phyloP scores from a whole-genome alignment of 2,888 invertebrate genomes.

The Melangyna quadrimaculata region DNA sequence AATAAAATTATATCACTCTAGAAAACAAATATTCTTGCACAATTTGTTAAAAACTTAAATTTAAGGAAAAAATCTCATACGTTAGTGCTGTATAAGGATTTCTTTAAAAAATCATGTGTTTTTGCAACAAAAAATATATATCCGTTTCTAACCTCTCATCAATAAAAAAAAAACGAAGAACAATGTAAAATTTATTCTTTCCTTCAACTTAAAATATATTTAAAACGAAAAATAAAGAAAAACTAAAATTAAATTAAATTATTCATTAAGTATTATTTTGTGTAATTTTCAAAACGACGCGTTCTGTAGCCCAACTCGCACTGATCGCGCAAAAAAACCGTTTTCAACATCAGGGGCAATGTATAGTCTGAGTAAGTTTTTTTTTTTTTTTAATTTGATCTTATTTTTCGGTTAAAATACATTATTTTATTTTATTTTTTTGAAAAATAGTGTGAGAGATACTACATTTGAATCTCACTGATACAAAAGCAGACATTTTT shows the following conservation, averaged over 20 bases:
- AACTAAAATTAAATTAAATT: conserved; percentile 23
- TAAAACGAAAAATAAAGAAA: not conserved
- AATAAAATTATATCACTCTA: conserved; percentile 37
- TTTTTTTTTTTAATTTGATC: conserved; percentile 49
- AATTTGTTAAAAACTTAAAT: conserved; percentile 15
- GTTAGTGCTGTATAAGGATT: conserved; percentile 34
- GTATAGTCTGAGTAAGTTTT: conserved; percentile 39
- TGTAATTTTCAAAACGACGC: conserved; percentile 77
- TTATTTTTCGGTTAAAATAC: conserved; percentile 65
- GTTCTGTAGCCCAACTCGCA: conserved; percentile 81
- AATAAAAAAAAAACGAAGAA: not conserved
- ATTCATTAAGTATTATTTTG: conserved; percentile 47
- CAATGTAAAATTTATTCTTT: conserved; percentile 26
- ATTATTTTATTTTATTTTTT: conserved; percentile 11
- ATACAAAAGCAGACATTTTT: conserved; percentile 41
- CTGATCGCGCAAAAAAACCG: conserved; percentile 79
- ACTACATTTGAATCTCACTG: conserved; percentile 49
- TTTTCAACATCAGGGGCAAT: conserved; percentile 63
- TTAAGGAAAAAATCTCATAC: conserved; percentile 13
- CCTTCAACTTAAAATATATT: conserved; percentile 43
- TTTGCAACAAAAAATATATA: conserved; percentile 15
- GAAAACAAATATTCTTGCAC: conserved; percentile 46
- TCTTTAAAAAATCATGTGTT: conserved; percentile 15
- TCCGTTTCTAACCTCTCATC: conserved; percentile 48
- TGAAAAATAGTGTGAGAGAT: conserved; percentile 59